Conservation (phyloP, 2,797 vertebrate species). For the Apodemus agrarius region DNA sequence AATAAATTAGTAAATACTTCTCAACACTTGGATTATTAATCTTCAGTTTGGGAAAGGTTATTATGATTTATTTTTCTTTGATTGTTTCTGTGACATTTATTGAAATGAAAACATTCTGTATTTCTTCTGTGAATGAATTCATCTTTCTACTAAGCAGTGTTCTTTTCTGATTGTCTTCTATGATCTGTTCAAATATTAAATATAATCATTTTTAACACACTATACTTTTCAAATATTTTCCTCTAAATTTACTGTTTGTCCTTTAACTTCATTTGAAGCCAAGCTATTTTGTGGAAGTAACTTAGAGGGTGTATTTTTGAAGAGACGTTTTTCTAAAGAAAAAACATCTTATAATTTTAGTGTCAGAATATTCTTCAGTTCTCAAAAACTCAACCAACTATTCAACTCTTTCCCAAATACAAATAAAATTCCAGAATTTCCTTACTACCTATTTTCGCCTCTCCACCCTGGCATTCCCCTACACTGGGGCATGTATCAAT, state of each 20-base stretch:
- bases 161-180: neutral
- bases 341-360: constrained; percentile 2
- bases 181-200: neutral
- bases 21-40: neutral
- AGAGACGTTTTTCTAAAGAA: neutral
- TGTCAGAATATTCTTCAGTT: neutral
- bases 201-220: neutral
- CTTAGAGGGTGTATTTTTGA: neutral
- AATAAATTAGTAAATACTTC: neutral
- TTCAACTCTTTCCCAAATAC: neutral
- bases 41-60: neutral
- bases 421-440: neutral
- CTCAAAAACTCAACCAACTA: neutral
- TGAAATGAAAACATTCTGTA: neutral
- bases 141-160: neutral
- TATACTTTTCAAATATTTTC: neutral
- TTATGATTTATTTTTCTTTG: neutral
- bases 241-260: neutral
- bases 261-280: neutral
- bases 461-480: too few species aligned
- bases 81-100: neutral
- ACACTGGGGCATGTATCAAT: too few species aligned
- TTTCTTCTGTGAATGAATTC: neutral
- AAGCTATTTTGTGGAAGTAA: neutral
- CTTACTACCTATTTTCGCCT: neutral